Base-by-base conservation (phyloP, 92 coral and sea anemone species). In the Parazoanthus swiftii region DNA sequence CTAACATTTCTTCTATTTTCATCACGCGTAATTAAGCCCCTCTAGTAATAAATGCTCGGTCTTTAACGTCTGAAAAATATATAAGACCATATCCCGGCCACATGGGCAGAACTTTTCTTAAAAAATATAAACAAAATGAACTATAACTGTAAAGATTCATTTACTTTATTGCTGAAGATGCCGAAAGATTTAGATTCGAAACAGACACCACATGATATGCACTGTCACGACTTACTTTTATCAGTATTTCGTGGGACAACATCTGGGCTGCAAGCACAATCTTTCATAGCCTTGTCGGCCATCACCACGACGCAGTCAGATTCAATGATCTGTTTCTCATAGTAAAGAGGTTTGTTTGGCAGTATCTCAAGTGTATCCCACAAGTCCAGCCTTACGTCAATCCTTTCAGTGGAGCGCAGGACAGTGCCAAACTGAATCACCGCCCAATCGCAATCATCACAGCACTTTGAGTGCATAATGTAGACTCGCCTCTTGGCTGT, bases 371-470 rank as follows among this genome's bases (percentile, higher is more conserved):
- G 88, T 1, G 82, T 80, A 75, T 66, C 75, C 97, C 95, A 92
- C 86, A 94, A n/a, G 33, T 94, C 97, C 18, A 89, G 50, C 43
- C 90, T 68, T 10, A 91, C 94, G 76, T 92, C 92, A 21, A 94
- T 91, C 88, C 89, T 54, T 14, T 89, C 95, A 9, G 98, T 95
- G 1, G 93, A 82, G 65, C 89, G 89, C 14, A 95, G 83, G 16
- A 95, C 80, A 54, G 79, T 65, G 25, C 94, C 96, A 15, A 95
- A 89, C 70, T 95, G 92, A 68, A 91, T 94, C 48, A 93, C 85
- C 20, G 92, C 96, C 91, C 92, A 91, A 79, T 81, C 77, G 74
- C 98, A 95, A 89, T 89, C 89, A 13, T 95, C 93, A 82, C 98
- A 95, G 72, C 98, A 95, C 29, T 89, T 91, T 26, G 96, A 88